Evolutionary conservation across 2,888 invertebrate genomes (phyloP), one percentile per base, ranked within the genome.

Genomic region (Gibbula magus): DNA sequence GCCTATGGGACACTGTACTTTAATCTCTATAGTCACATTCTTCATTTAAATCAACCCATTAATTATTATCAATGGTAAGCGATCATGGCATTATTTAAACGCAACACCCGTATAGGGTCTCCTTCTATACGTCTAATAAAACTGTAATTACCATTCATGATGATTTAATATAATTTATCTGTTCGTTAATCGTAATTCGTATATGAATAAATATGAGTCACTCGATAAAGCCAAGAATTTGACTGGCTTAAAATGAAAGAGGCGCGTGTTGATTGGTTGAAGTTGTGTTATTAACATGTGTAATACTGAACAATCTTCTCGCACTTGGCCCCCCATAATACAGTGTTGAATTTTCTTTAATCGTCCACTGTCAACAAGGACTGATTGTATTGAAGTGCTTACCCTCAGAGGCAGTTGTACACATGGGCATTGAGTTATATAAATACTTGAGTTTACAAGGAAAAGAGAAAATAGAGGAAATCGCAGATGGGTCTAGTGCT

Each of bases 271-370:
- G 45, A 45, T 45, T 25, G 56, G 56, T 5, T 8, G 70, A 39
- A 7, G 35, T 20, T 8, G 16, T 2, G 5, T 70, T 70, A 70
- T 70, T 70, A 70, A 18, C 70, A 70, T 70, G 35, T 70, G 70
- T 70, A 70, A 35, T 35, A 70, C 70, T 35, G 29, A 22, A 35
- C 35, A 35, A 35, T 70, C 56, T 70, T 70, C 35, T 35, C 39
- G 70, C 35, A 56, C 20, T 56, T 20, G 22, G 25, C 70, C 39
- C 18, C 70, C 70, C 70, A 39, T 39, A 70, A 70, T 70, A 70
- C 70, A 35, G n/a, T 70, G 70, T 70, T 39, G 70, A 70, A 39
- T 35, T 70, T 70, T 16, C 70, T 70, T 70, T 70, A 70, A 70
- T 39, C 32, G 32, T 70, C 39, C 18, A 70, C 39, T 70, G 20